These are phyloP conservation scores for Leucoraja ocellata DNA, from an alignment of 2,797 vertebrate genomes.

Conservation along the genomic window DNA sequence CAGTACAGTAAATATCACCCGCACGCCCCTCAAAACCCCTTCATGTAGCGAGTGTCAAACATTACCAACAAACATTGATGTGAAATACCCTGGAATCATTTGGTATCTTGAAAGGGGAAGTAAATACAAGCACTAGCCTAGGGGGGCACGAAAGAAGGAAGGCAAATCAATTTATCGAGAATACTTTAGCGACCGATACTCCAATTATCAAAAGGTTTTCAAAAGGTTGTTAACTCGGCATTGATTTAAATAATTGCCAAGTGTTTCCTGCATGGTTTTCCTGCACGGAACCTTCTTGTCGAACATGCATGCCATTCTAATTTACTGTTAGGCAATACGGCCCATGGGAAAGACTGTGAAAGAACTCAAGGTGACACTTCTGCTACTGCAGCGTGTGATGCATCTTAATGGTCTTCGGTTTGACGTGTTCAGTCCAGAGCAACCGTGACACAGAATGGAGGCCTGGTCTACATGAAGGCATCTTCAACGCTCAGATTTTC, in stretches of 20 bases:
- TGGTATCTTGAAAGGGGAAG: neutral
- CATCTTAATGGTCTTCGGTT: neutral
- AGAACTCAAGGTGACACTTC: neutral
- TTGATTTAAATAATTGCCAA: constrained; percentile 4
- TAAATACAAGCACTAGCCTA: neutral
- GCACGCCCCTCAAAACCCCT: neutral
- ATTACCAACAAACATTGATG: neutral
- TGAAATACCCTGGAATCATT: neutral
- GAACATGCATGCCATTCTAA: neutral
- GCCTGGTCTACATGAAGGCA: neutral
- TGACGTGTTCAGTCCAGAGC: neutral
- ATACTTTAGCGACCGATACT: neutral
- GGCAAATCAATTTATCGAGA: neutral
- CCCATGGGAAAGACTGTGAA: neutral
- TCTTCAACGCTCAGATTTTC: neutral
- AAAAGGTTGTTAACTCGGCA: neutral
- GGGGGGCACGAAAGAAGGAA: neutral
- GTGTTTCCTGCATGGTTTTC: neutral
- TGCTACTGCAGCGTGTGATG: neutral
- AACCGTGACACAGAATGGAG: neutral
- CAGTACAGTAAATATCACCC: neutral
- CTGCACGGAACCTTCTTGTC: neutral
- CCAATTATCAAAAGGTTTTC: neutral
- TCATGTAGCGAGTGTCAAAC: neutral
- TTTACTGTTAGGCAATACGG: neutral